Evolutionary conservation across 2,797 vertebrate species (phyloP).

Genomic region (Macropodus opercularis): DNA sequence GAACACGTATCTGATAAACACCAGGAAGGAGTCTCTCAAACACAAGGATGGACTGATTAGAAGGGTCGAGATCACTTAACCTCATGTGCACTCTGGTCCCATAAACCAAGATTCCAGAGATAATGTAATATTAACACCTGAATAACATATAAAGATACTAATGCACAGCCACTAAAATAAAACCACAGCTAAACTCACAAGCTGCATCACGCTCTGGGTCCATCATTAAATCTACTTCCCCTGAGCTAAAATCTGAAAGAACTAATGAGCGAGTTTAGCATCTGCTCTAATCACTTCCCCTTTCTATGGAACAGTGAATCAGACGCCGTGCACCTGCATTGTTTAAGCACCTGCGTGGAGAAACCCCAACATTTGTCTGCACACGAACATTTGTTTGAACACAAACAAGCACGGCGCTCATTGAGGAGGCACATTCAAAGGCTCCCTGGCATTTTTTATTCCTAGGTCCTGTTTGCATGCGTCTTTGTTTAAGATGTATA

Average conservation of each 20-base stretch:
- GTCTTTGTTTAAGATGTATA: constrained; percentile 27
- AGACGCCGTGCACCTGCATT: constrained; percentile 37
- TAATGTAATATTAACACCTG: no score
- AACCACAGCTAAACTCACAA: no score
- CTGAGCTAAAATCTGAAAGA: not conserved
- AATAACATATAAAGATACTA: no score
- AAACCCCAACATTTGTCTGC: constrained; percentile 38
- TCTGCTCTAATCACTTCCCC: not conserved
- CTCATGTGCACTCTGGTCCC: no score
- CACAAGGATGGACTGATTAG: no score
- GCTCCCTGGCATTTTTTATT: not conserved
- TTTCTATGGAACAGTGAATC: constrained; percentile 29
- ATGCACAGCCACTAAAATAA: no score
- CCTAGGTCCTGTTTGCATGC: constrained; percentile 4
- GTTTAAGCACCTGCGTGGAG: constrained; percentile 34
- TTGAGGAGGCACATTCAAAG: not conserved
- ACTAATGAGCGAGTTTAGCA: not conserved
- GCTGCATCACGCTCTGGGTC: no score
- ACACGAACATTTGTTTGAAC: constrained; percentile 54
- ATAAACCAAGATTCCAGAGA: no score
- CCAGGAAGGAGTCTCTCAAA: no score
- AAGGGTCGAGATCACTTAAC: no score
- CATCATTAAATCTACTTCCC: not conserved
- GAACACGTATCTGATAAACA: no score
- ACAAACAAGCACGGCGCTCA: constrained; percentile 37